Conservation (phyloP, 2,888 invertebrate genomes). For the Acanthacorydalis orientalis region DNA sequence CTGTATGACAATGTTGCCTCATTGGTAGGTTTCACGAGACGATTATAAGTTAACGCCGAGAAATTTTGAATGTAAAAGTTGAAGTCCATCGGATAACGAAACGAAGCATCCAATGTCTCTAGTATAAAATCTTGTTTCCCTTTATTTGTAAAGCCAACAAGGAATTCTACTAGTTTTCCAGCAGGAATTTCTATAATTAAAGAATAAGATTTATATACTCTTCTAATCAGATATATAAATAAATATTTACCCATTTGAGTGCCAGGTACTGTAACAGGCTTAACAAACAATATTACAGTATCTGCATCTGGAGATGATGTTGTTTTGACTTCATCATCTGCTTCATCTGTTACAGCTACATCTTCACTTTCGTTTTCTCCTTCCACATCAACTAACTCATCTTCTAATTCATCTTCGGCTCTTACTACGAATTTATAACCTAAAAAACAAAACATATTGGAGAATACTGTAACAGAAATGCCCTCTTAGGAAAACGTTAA, state of each 20-base stretch:
- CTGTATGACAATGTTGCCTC: slow-evolving; percentile 92
- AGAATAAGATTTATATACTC: slow-evolving; percentile 9
- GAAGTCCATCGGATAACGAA: slow-evolving; percentile 98
- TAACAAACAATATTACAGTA: slow-evolving; percentile 77
- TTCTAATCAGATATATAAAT: neutral
- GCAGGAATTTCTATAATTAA: slow-evolving; percentile 66
- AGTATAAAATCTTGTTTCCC: slow-evolving; percentile 81
- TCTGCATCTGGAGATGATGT: slow-evolving; percentile 82
- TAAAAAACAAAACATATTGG: slow-evolving; percentile 14
- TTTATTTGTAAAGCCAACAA: slow-evolving; percentile 93
- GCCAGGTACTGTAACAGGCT: slow-evolving; percentile 48
- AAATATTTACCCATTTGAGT: slow-evolving; percentile 40
- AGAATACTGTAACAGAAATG: too few relatives aligned
- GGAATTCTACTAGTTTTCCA: slow-evolving; percentile 81
- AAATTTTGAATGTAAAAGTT: slow-evolving; percentile 98
- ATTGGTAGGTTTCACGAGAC: slow-evolving; percentile 73
- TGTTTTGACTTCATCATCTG: slow-evolving; percentile 45
- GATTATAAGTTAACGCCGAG: slow-evolving; percentile 75
- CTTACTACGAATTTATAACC: slow-evolving; percentile 34
- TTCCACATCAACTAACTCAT: slow-evolving; percentile 43
- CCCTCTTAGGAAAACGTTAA: too few relatives aligned
- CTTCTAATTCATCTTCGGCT: slow-evolving; percentile 51
- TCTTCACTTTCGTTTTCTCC: slow-evolving; percentile 38
- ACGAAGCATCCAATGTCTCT: slow-evolving; percentile 90
- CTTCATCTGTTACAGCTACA: slow-evolving; percentile 39